Percentiles rank a stretch among this genome's conserved stretches.
These are phyloP conservation scores for Hofmannophila pseudospretella DNA, from an alignment of 2,888 invertebrate species.

Conservation along the genomic window DNA sequence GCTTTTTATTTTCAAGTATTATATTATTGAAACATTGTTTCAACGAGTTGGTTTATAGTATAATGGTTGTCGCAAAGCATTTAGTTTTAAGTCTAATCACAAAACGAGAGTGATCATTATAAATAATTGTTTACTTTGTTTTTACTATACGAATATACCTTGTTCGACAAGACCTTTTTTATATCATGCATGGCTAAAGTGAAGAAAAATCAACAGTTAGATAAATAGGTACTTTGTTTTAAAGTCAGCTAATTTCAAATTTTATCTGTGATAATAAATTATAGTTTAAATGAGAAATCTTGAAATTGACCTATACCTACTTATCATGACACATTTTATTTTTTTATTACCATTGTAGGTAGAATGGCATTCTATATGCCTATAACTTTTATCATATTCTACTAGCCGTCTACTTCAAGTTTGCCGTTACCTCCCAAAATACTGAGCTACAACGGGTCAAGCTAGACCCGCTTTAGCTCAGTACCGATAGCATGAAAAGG, in stretches of 20 bases:
- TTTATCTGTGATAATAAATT: slow-evolving; percentile 69
- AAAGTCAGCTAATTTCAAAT: slow-evolving; percentile 15
- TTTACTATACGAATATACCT: neutral
- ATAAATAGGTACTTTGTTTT: slow-evolving; percentile 10
- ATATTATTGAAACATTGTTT: slow-evolving; percentile 15
- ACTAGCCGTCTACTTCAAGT: too few relatives aligned
- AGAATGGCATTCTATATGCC: too few relatives aligned
- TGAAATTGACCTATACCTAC: slow-evolving; percentile 24
- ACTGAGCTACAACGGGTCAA: too few relatives aligned
- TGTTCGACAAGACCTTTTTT: neutral
- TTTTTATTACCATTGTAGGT: slow-evolving; percentile 13
- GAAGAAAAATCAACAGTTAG: neutral
- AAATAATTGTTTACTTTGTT: slow-evolving; percentile 1
- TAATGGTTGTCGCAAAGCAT: slow-evolving; percentile 50
- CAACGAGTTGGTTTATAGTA: slow-evolving; percentile 25
- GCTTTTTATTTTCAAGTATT: neutral
- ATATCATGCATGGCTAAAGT: neutral
- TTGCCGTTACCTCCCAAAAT: too few relatives aligned
- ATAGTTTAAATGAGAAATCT: slow-evolving; percentile 35
- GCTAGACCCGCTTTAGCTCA: too few relatives aligned
- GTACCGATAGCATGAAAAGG: too few relatives aligned
- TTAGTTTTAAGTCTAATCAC: slow-evolving; percentile 43
- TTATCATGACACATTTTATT: slow-evolving; percentile 22
- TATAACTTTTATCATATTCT: too few relatives aligned
- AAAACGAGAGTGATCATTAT: slow-evolving; percentile 28